Conservation (phyloP, 2,888 invertebrate species). For the Thecocarcelia acutangulata region DNA sequence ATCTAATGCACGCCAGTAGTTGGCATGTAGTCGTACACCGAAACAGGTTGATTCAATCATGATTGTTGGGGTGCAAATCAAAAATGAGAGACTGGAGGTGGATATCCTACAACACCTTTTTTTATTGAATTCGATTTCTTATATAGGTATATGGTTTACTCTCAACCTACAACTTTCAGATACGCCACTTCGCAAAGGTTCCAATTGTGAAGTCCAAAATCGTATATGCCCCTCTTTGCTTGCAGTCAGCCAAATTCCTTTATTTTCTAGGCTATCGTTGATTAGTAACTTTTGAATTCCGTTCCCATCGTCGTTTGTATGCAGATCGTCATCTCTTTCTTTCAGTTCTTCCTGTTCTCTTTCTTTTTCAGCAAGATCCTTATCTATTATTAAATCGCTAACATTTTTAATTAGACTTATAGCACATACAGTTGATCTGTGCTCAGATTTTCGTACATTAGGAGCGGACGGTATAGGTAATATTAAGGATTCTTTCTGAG, state of each 20-base stretch:
- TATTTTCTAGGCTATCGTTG: constrained; percentile 80
- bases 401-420: constrained; percentile 80
- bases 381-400: constrained; percentile 70
- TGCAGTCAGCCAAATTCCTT: constrained; percentile 88
- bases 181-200: constrained; percentile 84
- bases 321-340: constrained; percentile 82
- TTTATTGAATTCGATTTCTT: too few relatives aligned
- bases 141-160: background rate
- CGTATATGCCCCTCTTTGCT: constrained; percentile 90
- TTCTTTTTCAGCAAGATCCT: constrained; percentile 69
- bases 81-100: too few relatives aligned
- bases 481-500: constrained; percentile 85
- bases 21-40: too few relatives aligned
- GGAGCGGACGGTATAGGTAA: constrained; percentile 85
- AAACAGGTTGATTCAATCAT: too few relatives aligned
- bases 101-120: too few relatives aligned
- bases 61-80: too few relatives aligned
- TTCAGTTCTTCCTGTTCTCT: background rate
- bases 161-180: constrained; percentile 84
- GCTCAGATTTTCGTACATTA: constrained; percentile 84
- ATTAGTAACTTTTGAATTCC: constrained; percentile 70
- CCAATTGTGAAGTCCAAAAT: constrained; percentile 89
- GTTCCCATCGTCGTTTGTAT: constrained; percentile 72
- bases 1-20: too few relatives aligned
- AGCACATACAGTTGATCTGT: constrained; percentile 86